Percentiles rank a stretch among this genome's conserved stretches.
These are phyloP conservation scores for Anhinga rufa DNA, from an alignment of 2,113 vertebrate species.

Conservation along the genomic window DNA sequence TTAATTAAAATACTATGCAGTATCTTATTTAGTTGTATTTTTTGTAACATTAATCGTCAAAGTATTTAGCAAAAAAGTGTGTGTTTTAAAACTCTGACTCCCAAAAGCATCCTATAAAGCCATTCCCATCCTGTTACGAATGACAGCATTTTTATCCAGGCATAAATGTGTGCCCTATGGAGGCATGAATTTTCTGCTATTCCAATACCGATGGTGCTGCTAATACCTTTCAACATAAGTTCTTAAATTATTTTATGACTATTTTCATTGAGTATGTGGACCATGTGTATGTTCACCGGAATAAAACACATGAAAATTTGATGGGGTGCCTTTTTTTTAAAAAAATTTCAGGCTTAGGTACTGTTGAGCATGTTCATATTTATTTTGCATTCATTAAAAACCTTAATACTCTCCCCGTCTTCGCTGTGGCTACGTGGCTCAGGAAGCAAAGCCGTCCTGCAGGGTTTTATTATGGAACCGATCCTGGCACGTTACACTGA, in stretches of 20 bases:
- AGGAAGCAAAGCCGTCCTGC: neutral
- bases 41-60: conserved; percentile 52
- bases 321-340: neutral
- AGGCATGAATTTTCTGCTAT: conserved; percentile 61
- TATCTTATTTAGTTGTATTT: conserved; percentile 66
- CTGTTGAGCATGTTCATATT: neutral
- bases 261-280: conserved; percentile 65
- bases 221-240: conserved; percentile 54
- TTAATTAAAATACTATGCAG: conserved; percentile 75
- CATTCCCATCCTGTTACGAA: conserved; percentile 1
- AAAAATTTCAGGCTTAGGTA: neutral
- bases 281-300: conserved; percentile 68
- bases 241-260: conserved; percentile 78
- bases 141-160: conserved; percentile 31
- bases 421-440: neutral
- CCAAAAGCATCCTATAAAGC: neutral
- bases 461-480: neutral
- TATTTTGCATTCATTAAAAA: neutral
- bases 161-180: neutral
- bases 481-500: neutral
- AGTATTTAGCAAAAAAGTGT: conserved; percentile 34
- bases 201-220: conserved; percentile 71
- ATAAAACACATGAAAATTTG: conserved; percentile 72
- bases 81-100: conserved; percentile 8
- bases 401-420: neutral